Conservation (phyloP, 2,888 invertebrate genomes). For the Linhomoeus sp. region DNA sequence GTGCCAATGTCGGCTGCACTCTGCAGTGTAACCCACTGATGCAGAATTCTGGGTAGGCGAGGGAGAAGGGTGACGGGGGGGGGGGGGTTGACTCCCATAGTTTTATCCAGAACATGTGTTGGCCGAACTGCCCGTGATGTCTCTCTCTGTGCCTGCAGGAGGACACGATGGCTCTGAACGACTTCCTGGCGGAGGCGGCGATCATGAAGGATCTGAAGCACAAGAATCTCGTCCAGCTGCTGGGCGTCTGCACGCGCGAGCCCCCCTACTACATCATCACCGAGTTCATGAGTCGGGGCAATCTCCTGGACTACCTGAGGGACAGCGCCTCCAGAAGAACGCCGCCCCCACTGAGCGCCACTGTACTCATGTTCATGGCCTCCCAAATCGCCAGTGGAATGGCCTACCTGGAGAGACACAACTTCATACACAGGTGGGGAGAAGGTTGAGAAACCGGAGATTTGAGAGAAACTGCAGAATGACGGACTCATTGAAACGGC, state of each 20-base stretch:
- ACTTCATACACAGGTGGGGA: constrained; percentile 62
- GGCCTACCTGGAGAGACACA: constrained; percentile 86
- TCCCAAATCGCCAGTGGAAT: constrained; percentile 98
- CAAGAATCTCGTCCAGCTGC: constrained; percentile 85
- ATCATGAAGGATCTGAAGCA: constrained; percentile 99
- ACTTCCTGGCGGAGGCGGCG: constrained; percentile 92
- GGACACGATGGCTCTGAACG: constrained; percentile 96
- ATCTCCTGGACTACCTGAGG: constrained; percentile 81
- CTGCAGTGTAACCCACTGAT: no score
- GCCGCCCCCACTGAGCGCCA: constrained; percentile 56
- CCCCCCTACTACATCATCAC: constrained; percentile 99
- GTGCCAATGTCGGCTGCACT: no score
- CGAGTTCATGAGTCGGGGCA: constrained; percentile 79
- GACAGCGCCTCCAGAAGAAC: constrained; percentile 41
- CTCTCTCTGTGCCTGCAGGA: no score
- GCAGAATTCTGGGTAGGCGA: no score
- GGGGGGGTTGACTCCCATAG: no score
- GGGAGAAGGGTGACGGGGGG: no score
- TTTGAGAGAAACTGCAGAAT: no score
- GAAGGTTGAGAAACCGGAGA: no score
- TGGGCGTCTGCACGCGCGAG: constrained; percentile 93
- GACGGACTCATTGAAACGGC: no score
- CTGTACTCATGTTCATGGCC: constrained; percentile 93
- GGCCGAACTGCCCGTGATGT: no score
- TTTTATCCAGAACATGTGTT: no score